Base-by-base conservation (phyloP, 2,888 invertebrate species). In the Colostygia pectinataria region DNA sequence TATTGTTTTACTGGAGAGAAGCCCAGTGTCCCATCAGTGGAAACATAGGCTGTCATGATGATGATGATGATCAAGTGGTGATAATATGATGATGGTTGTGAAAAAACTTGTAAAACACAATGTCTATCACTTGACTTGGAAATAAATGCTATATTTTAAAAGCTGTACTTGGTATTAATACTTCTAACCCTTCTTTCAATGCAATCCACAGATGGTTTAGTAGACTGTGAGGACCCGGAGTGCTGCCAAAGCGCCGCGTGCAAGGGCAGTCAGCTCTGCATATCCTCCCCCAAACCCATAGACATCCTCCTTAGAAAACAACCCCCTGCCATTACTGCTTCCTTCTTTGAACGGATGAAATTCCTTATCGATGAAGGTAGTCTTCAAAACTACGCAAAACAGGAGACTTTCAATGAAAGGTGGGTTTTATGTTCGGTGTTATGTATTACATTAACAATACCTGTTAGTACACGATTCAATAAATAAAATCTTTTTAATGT, bases 291-390 rank as follows among this genome's bases (percentile, higher is more conserved):
- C 1, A 98, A 98, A 72, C 99, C 99, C 4, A 96, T 97, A 53
- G 98, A 99, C 80, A 98, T 99, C 58, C 92, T 99, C 9, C 92
- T 99, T 34, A 92, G 98, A 47, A 98, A 98, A 83, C 98, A 99
- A 77, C 98, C 99, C 0, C 98, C 98, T 1, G 97, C 97, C 14
- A 97, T 98, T 69, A 99, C 98, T 0, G 98, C 99, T 0, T 98
- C 98, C 0, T 99, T 99, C 92, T 99, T 98, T 79, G 98, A 99
- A 80, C 93, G 98, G 71, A 98, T 99, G 97, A 97, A 97, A 78
- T 99, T 99, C 91, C 92, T 99, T 59, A 98, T 99, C 63, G 99
- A 99, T 83, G 98, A 98, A 81, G 98, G 98, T 77, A 98, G 98
- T 80, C 93, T 99, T 41, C 99, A 99, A 86, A 98, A 97, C 85